Evolutionary conservation across 2,797 vertebrate species (phyloP).

Genomic region (Microctenopoma stevenorrisi): DNA sequence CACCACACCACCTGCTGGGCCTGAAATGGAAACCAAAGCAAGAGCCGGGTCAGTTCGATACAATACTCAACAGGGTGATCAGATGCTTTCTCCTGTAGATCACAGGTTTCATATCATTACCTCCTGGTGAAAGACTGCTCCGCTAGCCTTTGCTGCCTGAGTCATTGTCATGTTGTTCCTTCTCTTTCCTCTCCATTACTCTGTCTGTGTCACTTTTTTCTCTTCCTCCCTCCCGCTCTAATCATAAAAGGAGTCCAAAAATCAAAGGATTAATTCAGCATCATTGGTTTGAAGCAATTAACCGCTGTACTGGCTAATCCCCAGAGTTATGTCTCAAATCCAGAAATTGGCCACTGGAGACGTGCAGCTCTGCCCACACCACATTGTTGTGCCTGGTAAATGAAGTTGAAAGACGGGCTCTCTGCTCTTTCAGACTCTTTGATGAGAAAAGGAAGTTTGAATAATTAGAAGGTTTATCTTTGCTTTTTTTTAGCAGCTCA

Average conservation of each 20-base stretch:
- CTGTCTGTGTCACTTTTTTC: background rate
- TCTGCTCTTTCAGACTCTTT: slow-evolving; percentile 58
- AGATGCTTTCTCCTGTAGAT: slow-evolving; percentile 37
- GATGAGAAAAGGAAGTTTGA: slow-evolving; percentile 51
- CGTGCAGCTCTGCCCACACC: slow-evolving; percentile 58
- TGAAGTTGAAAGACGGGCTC: slow-evolving; percentile 54
- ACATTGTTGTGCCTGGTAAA: slow-evolving; percentile 65
- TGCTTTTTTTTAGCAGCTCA: slow-evolving; percentile 45
- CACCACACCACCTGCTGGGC: slow-evolving; percentile 40
- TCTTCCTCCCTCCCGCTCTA: slow-evolving; percentile 3
- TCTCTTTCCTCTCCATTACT: slow-evolving; percentile 28
- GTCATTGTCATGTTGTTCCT: slow-evolving; percentile 43
- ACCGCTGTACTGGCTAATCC: slow-evolving; percentile 75
- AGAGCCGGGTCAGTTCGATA: slow-evolving; percentile 26
- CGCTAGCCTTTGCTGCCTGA: slow-evolving; percentile 20
- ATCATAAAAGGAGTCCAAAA: slow-evolving; percentile 67
- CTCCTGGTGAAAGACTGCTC: slow-evolving; percentile 50
- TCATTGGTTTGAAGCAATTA: slow-evolving; percentile 79
- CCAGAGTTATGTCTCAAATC: slow-evolving; percentile 72
- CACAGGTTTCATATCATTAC: slow-evolving; percentile 64
- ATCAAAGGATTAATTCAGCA: slow-evolving; percentile 72
- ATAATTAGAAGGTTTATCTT: slow-evolving; percentile 68
- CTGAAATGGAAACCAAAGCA: slow-evolving; percentile 50
- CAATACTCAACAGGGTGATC: slow-evolving; percentile 28
- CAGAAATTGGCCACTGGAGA: slow-evolving; percentile 73